Percentiles rank a stretch among this genome's conserved stretches.
Conservation (phyloP, 2,797 vertebrate species). For the Hyperoplus lanceolatus region DNA sequence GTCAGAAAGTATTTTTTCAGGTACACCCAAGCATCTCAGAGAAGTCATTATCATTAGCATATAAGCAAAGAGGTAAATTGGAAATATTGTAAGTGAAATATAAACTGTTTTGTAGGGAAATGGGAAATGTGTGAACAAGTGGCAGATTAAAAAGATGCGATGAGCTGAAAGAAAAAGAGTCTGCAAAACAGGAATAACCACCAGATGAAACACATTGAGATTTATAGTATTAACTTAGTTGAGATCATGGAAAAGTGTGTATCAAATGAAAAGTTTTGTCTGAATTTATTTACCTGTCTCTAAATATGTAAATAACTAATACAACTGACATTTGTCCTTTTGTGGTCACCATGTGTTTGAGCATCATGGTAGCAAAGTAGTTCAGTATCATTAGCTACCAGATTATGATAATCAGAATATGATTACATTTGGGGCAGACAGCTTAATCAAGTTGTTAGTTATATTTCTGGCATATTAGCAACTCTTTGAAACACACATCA, state of each 20-base stretch:
- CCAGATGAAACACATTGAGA: background rate
- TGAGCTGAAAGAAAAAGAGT: background rate
- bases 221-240: background rate
- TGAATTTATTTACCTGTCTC: background rate
- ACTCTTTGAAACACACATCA: constrained; percentile 20
- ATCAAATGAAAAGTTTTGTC: background rate
- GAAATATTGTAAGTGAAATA: background rate
- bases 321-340: background rate
- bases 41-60: background rate
- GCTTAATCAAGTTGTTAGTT: constrained; percentile 11
- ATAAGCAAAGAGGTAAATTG: background rate
- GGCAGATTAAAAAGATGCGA: background rate
- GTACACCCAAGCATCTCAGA: background rate
- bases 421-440: constrained; percentile 1
- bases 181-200: background rate
- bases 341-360: constrained; percentile 10
- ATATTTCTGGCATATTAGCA: background rate
- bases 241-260: background rate
- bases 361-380: background rate
- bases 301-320: too few relatives aligned
- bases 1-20: constrained; percentile 14
- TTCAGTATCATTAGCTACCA: constrained; percentile 18
- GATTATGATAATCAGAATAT: background rate
- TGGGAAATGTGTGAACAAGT: background rate
- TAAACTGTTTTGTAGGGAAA: background rate